Conservation (phyloP, 2,797 vertebrate genomes). For the Antennarius maculatus region DNA sequence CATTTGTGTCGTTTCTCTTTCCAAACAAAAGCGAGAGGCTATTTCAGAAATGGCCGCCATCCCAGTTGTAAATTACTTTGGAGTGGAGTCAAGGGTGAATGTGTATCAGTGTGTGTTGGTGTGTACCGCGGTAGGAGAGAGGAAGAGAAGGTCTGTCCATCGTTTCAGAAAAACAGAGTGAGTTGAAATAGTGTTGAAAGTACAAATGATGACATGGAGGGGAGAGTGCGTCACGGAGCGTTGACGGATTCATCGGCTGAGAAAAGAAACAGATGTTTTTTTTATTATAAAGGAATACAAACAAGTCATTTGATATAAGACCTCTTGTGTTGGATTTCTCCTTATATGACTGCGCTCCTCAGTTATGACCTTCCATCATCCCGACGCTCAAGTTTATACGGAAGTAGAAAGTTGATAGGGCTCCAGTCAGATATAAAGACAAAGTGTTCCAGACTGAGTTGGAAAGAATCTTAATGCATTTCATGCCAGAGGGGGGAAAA, state of each 20-base stretch:
- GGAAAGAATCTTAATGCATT: conserved; percentile 13
- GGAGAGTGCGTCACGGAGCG: conserved; percentile 18
- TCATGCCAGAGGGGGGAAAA: conserved; percentile 1
- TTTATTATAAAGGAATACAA: conserved; percentile 24
- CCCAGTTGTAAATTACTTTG: conserved; percentile 74
- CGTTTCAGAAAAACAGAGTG: conserved; percentile 14
- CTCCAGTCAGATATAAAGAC: conserved; percentile 34
- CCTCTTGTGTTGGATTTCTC: conserved; percentile 45
- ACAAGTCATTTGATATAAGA: conserved; percentile 43
- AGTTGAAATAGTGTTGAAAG: background rate
- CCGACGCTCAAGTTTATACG: conserved; percentile 19
- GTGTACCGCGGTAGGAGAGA: conserved; percentile 11
- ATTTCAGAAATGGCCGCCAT: conserved; percentile 65
- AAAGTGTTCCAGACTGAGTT: conserved; percentile 26
- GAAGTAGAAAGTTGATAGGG: conserved; percentile 6
- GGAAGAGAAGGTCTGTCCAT: conserved; percentile 19
- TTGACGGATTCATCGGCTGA: conserved; percentile 28
- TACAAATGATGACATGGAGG: conserved; percentile 31
- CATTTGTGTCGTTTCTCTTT: conserved; percentile 38
- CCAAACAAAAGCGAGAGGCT: conserved; percentile 57
- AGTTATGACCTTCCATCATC: conserved; percentile 15
- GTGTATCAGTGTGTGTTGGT: conserved; percentile 27
- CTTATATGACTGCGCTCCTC: conserved; percentile 22
- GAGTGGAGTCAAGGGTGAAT: conserved; percentile 69
- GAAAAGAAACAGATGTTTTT: conserved; percentile 21